These are phyloP conservation scores for Thaumatotibia leucotreta DNA, from an alignment of 1,140 invertebrate species.

Conservation along the genomic window DNA sequence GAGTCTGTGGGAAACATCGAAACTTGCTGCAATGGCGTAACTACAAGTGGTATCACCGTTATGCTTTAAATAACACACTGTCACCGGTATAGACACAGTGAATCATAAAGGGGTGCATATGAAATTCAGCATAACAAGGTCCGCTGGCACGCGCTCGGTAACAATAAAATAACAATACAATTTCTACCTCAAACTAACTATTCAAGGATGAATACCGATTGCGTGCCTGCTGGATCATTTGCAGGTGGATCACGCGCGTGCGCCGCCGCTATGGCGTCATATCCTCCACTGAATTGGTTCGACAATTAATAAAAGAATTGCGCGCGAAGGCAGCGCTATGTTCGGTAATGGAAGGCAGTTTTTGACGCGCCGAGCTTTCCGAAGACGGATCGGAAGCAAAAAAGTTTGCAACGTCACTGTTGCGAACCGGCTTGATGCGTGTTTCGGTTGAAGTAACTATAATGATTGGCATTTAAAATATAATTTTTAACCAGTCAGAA, in stretches of 20 bases:
- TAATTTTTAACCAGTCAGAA: neutral
- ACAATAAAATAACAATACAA: slow-evolving; percentile 42
- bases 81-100: neutral
- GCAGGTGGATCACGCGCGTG: slow-evolving; percentile 57
- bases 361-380: slow-evolving; percentile 48
- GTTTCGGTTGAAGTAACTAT: neutral
- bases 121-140: slow-evolving; percentile 13
- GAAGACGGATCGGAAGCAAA: slow-evolving; percentile 33
- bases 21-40: neutral
- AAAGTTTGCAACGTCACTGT: slow-evolving; percentile 21
- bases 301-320: slow-evolving; percentile 72
- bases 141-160: slow-evolving; percentile 36
- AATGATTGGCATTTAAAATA: neutral
- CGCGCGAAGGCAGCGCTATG: slow-evolving; percentile 54
- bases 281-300: slow-evolving; percentile 66
- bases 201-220: slow-evolving; percentile 67
- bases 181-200: slow-evolving; percentile 40
- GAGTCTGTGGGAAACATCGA: slow-evolving; percentile 5
- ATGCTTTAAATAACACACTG: neutral
- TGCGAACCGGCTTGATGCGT: neutral
- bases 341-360: slow-evolving; percentile 50
- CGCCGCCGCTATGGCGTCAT: slow-evolving; percentile 61
- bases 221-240: slow-evolving; percentile 49
- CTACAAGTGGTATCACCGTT: neutral
- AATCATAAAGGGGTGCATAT: slow-evolving; percentile 21